Evolutionary conservation across 2,113 vertebrate species (phyloP).

Genomic region (Anseranas semipalmata): DNA sequence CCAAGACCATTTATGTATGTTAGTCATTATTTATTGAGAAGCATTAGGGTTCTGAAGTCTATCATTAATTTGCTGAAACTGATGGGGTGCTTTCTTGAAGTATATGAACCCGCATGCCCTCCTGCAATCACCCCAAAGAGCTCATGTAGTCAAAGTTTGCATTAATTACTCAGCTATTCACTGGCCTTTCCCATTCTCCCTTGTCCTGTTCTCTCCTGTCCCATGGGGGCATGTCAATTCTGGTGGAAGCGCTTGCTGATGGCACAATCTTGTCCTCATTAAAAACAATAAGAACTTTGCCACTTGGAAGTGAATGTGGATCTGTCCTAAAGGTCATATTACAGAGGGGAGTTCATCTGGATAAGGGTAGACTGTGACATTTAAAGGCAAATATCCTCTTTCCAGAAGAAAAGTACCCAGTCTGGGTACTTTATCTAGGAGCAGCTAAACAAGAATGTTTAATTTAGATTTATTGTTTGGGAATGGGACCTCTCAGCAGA

Average conservation of each 20-base stretch:
- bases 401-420: background rate
- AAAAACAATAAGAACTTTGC: background rate
- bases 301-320: background rate
- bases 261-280: rapidly evolving
- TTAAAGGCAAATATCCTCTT: background rate
- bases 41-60: background rate
- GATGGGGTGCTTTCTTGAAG: background rate
- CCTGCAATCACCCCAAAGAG: background rate
- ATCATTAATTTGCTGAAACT: background rate
- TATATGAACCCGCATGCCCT: background rate
- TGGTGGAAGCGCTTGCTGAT: background rate
- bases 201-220: background rate
- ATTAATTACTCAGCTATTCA: background rate
- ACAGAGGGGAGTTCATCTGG: background rate
- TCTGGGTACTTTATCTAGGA: background rate
- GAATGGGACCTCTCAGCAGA: background rate
- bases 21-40: background rate
- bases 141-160: background rate
- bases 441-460: background rate
- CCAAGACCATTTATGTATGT: background rate
- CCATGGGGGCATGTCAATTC: background rate
- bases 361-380: background rate
- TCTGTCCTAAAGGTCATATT: background rate
- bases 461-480: background rate
- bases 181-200: background rate